A percentile compares a stretch with the other conserved stretches of the same genome.
Evolutionary conservation across 2,888 invertebrate species (phyloP).

Genomic region (Clistopyga incitator): DNA sequence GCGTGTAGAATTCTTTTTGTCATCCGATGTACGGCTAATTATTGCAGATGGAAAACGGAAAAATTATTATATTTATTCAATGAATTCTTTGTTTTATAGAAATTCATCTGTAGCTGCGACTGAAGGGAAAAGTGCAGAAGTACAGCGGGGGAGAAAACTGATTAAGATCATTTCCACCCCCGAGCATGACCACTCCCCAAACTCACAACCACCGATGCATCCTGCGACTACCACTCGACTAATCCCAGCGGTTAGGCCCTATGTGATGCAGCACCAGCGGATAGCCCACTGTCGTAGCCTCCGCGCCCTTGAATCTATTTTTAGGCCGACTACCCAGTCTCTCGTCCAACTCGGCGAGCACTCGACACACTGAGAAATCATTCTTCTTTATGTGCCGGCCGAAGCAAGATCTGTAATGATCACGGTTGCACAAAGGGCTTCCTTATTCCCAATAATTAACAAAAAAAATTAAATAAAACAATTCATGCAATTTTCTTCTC

Average conservation of each 20-base stretch:
- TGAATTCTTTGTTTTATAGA: too few relatives aligned
- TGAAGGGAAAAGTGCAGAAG: background rate
- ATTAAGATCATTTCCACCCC: conserved; percentile 48
- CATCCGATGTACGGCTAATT: too few relatives aligned
- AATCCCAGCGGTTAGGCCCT: conserved; percentile 68
- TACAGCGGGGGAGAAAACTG: conserved; percentile 18
- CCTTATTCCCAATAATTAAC: background rate
- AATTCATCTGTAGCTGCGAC: background rate
- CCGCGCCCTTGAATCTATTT: conserved; percentile 81
- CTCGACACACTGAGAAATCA: conserved; percentile 16
- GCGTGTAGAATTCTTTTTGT: too few relatives aligned
- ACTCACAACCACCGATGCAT: conserved; percentile 67
- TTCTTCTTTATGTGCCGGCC: background rate
- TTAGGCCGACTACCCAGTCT: conserved; percentile 63
- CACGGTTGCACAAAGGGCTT: background rate
- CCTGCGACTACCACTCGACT: conserved; percentile 28
- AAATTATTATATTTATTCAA: too few relatives aligned
- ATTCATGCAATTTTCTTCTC: too few relatives aligned
- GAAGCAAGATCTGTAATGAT: background rate
- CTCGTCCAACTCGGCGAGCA: background rate
- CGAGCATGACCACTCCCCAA: conserved; percentile 69
- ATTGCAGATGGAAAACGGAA: too few relatives aligned
- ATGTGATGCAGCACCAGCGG: conserved; percentile 73
- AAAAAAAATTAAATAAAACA: too few relatives aligned
- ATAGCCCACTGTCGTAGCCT: conserved; percentile 60